A percentile compares a stretch with the other conserved stretches of the same genome.
Evolutionary conservation across 2,888 invertebrate genomes (phyloP).

Genomic region (Andrena fulva): DNA sequence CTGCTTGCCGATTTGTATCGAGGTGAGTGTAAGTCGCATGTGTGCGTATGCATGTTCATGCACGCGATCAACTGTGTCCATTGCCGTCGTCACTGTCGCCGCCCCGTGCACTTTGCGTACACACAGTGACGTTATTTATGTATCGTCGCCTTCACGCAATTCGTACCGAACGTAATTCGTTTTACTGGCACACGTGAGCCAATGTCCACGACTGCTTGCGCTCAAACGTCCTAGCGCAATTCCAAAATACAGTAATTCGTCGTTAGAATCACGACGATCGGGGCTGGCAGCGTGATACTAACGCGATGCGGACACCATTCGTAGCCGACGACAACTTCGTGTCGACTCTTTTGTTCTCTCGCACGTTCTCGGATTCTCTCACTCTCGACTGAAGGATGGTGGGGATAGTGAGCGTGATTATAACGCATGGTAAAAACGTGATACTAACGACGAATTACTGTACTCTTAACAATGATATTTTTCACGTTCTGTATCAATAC

Average conservation of each 20-base stretch:
- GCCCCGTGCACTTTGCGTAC: constrained; percentile 49
- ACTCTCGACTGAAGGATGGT: no score
- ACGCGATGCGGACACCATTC: no score
- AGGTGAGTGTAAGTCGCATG: constrained; percentile 63
- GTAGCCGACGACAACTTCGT: no score
- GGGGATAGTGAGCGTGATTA: no score
- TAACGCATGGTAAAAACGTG: no score
- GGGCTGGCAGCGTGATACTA: no score
- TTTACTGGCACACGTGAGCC: constrained; percentile 32
- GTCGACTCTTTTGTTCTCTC: no score
- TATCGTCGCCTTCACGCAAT: constrained; percentile 51
- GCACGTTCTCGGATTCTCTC: no score
- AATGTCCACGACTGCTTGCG: neutral
- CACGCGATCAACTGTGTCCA: constrained; percentile 38
- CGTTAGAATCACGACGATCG: no score
- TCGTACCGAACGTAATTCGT: constrained; percentile 43
- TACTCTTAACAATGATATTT: neutral
- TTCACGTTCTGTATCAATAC: neutral
- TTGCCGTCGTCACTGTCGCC: constrained; percentile 27
- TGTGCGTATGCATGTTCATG: constrained; percentile 20
- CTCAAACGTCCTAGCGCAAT: no score
- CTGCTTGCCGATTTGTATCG: constrained; percentile 66
- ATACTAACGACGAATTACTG: no score
- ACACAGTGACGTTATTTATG: constrained; percentile 53
- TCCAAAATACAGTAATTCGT: no score